Evolutionary conservation across 2,113 vertebrate species (phyloP).

Genomic region (Cheilinus undulatus): DNA sequence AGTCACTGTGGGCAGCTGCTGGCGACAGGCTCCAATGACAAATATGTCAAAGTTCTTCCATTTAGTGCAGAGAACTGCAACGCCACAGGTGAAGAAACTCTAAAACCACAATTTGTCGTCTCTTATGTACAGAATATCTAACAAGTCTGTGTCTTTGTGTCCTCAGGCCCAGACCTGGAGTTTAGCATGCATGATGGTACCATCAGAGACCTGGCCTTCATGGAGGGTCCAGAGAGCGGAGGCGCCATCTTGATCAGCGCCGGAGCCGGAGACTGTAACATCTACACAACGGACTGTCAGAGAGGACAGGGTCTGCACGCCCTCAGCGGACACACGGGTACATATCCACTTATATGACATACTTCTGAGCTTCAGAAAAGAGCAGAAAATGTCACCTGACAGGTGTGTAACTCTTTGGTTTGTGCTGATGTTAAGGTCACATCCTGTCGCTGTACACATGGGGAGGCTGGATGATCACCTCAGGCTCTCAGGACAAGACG

Average conservation of each 20-base stretch:
- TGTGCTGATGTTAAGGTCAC: slow-evolving; percentile 85
- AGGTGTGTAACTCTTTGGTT: not conserved
- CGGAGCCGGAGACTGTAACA: slow-evolving; percentile 95
- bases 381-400: not conserved
- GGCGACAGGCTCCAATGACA: slow-evolving; percentile 98
- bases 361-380: not conserved
- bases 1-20: slow-evolving; percentile 96
- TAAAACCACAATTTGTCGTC: no score
- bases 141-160: not conserved
- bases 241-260: slow-evolving; percentile 98
- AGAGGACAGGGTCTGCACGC: slow-evolving; percentile 92
- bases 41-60: slow-evolving; percentile 98
- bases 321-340: slow-evolving; percentile 89
- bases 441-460: slow-evolving; percentile 98
- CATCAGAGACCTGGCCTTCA: slow-evolving; percentile 97
- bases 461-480: slow-evolving; percentile 99
- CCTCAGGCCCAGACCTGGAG: slow-evolving; percentile 91
- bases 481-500: slow-evolving; percentile 97
- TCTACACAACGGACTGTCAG: slow-evolving; percentile 84
- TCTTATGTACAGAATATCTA: no score
- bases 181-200: slow-evolving; percentile 99
- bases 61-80: slow-evolving; percentile 98
- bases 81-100: slow-evolving; percentile 86
- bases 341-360: not conserved
- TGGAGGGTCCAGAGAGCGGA: slow-evolving; percentile 98